A percentile compares a stretch with the other conserved stretches of the same genome.
phyloP scores from a whole-genome alignment of 2,113 vertebrate genomes.

The Otolemur garnettii region DNA sequence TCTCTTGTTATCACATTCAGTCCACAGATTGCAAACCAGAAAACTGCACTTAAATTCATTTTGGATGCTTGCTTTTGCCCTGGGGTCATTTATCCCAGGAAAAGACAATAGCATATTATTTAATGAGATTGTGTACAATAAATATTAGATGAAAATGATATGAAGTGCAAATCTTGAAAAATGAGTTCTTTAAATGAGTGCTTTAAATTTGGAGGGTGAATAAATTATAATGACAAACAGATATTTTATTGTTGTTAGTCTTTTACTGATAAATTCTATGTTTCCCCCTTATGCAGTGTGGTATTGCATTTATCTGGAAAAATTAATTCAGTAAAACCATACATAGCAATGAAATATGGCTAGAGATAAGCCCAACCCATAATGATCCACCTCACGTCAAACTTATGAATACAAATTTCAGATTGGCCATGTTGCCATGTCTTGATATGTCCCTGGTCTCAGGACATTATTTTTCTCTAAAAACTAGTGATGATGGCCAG shows the following conservation, averaged over 20 bases:
- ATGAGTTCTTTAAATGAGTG: neutral
- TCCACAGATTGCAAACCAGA: neutral
- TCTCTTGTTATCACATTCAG: too few species aligned
- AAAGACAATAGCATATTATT: too few species aligned
- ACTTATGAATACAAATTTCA: too few species aligned
- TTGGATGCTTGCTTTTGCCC: neutral
- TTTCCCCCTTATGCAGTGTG: neutral
- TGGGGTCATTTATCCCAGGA: too few species aligned
- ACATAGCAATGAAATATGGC: neutral
- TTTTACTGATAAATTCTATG: neutral
- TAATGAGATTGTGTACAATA: neutral
- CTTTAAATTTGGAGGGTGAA: neutral
- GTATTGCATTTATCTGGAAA: neutral
- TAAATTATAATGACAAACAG: too few species aligned
- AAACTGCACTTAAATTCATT: too few species aligned
- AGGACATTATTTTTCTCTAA: neutral
- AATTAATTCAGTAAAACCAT: neutral
- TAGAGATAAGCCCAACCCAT: neutral
- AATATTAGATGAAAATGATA: neutral
- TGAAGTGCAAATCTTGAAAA: neutral
- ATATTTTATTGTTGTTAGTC: neutral
- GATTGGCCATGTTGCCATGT: neutral
- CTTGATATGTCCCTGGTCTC: neutral
- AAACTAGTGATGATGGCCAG: neutral
- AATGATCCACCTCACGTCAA: neutral